A percentile compares a stretch with the other conserved stretches of the same genome.
Conservation (phyloP, 2,888 invertebrate species). For the Bibio marci region DNA sequence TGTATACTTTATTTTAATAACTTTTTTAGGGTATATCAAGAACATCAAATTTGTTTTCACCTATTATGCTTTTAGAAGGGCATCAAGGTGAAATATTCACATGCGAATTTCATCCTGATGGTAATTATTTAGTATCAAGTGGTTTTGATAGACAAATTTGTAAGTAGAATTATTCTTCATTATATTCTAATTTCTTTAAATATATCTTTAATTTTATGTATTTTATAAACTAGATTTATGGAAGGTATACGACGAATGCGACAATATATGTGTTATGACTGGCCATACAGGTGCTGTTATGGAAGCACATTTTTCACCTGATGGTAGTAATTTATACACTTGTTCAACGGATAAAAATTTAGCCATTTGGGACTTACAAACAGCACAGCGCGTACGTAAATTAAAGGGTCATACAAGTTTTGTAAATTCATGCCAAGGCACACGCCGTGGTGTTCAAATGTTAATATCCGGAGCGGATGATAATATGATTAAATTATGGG, state of each 20-base stretch:
- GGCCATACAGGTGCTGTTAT: conserved; percentile 93
- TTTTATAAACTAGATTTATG: conserved; percentile 52
- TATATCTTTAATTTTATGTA: neutral
- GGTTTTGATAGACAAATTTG: conserved; percentile 93
- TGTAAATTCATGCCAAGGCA: conserved; percentile 52
- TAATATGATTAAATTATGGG: conserved; percentile 83
- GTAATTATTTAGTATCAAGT: conserved; percentile 80
- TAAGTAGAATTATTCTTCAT: conserved; percentile 33
- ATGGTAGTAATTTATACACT: conserved; percentile 70
- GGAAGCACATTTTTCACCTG: conserved; percentile 79
- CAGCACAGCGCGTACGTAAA: conserved; percentile 74
- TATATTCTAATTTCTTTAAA: neutral
- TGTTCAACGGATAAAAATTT: conserved; percentile 90
- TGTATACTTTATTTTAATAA: too few relatives aligned
- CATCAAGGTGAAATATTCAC: conserved; percentile 94
- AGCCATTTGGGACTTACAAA: conserved; percentile 88
- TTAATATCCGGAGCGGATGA: conserved; percentile 93
- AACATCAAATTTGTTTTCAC: conserved; percentile 76
- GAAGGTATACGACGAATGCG: conserved; percentile 96
- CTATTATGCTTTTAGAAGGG: conserved; percentile 91
- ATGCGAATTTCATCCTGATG: conserved; percentile 90
- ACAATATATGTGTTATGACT: conserved; percentile 82
- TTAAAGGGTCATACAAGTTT: conserved; percentile 68
- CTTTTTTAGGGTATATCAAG: conserved; percentile 44
- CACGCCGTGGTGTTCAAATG: conserved; percentile 70